A percentile compares a stretch with the other conserved stretches of the same genome.
Conservation (phyloP, 2,888 invertebrate genomes). For the Coenonympha glycerion region DNA sequence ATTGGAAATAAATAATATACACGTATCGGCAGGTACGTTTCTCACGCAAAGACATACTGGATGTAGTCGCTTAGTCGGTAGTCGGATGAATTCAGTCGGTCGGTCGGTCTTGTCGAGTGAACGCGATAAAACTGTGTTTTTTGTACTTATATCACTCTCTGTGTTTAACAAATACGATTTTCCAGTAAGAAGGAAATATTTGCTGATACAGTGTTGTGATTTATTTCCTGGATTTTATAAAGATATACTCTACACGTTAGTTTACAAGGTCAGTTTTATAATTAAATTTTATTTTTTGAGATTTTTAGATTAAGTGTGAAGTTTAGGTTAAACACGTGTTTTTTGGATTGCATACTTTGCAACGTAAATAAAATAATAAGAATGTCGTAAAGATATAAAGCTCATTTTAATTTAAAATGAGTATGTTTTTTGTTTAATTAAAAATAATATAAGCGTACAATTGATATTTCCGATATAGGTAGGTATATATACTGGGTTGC, state of each 20-base stretch:
- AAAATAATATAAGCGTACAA: too few species aligned
- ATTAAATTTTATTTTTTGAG: background rate
- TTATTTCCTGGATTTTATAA: constrained; percentile 1
- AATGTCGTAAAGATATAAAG: too few species aligned
- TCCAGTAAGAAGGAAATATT: constrained; percentile 6
- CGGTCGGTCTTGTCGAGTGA: constrained; percentile 49
- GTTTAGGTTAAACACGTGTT: background rate
- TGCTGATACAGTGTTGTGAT: constrained; percentile 1
- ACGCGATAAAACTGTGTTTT: constrained; percentile 42
- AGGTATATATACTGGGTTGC: too few species aligned
- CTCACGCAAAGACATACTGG: too few species aligned
- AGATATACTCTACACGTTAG: background rate
- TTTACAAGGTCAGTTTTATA: constrained; percentile 5
- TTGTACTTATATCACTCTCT: background rate
- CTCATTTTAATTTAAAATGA: too few species aligned
- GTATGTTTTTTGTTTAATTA: too few species aligned
- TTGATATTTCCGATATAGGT: too few species aligned
- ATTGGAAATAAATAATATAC: constrained; percentile 42
- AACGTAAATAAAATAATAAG: background rate
- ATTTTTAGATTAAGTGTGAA: background rate
- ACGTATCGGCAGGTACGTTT: constrained; percentile 35
- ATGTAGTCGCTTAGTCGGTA: constrained; percentile 33
- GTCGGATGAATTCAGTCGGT: constrained; percentile 63
- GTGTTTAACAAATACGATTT: constrained; percentile 6
- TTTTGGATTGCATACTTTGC: background rate